A percentile compares a stretch with the other conserved stretches of the same genome.
Conservation (phyloP, 2,888 invertebrate species). For the Polymixis lichenea region DNA sequence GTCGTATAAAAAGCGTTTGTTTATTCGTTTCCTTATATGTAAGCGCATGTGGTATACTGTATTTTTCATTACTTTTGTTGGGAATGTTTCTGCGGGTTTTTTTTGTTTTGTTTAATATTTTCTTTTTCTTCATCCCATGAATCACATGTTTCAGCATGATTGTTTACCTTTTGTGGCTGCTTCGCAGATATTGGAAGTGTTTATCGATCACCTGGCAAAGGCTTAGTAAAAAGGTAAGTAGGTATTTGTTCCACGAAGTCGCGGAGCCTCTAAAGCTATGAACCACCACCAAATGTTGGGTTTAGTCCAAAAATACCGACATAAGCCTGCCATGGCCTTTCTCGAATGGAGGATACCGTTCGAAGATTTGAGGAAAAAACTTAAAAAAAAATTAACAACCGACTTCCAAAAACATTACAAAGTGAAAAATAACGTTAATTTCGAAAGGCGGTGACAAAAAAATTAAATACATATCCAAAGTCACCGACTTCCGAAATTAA, state of each 20-base stretch:
- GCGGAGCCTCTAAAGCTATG: background rate
- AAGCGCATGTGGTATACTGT: background rate
- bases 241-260: background rate
- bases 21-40: slow-evolving; percentile 29
- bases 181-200: background rate
- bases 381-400: no score
- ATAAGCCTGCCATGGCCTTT: background rate
- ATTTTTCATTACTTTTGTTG: slow-evolving; percentile 2
- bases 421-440: no score
- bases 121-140: background rate
- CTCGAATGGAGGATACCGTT: background rate
- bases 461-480: no score
- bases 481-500: no score
- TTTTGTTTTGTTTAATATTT: background rate
- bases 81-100: background rate
- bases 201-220: background rate
- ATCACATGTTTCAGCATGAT: background rate
- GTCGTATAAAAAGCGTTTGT: slow-evolving; percentile 22
- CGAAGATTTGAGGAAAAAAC: slow-evolving; percentile 10
- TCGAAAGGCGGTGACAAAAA: no score
- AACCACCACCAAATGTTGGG: background rate
- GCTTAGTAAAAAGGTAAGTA: background rate
- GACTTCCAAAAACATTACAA: no score
- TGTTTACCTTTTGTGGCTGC: background rate
- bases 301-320: background rate